Evolutionary conservation across 1,140 invertebrate species (phyloP).

Genomic region (Ostrea denselamellosa): DNA sequence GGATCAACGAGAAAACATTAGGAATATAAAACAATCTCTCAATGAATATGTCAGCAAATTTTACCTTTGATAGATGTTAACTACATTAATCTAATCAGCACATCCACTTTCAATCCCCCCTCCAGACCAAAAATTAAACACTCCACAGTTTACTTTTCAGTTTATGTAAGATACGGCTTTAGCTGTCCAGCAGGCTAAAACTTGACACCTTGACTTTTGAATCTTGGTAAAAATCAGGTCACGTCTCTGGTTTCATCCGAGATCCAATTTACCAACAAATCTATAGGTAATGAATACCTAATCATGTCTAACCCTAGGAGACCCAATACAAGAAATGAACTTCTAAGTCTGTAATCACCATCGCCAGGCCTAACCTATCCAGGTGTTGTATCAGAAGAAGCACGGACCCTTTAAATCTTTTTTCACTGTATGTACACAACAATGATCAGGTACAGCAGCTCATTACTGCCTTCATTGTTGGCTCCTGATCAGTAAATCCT

Average conservation of each 20-base stretch:
- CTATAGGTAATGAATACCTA: slow-evolving; percentile 35
- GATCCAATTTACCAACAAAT: slow-evolving; percentile 30
- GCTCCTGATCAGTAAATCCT: neutral
- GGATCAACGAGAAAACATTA: too few species aligned
- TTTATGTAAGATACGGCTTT: neutral
- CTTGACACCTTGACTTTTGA: neutral
- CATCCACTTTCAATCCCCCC: too few species aligned
- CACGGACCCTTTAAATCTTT: slow-evolving; percentile 16
- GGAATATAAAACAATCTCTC: too few species aligned
- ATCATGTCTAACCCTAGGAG: slow-evolving; percentile 11
- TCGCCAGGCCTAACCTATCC: neutral
- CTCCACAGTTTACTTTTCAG: too few species aligned
- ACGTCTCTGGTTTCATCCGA: neutral
- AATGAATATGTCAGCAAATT: too few species aligned
- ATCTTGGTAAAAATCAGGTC: slow-evolving; percentile 19
- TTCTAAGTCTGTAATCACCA: neutral
- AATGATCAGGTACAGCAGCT: neutral
- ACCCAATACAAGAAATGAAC: slow-evolving; percentile 6
- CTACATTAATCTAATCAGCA: too few species aligned
- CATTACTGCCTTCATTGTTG: neutral
- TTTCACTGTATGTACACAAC: neutral
- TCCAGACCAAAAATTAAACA: too few species aligned
- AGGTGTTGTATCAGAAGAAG: slow-evolving; percentile 6
- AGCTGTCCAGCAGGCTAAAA: neutral
- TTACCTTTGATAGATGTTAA: too few species aligned